Conservation (phyloP, 2,113 vertebrate genomes). For the Caranx melampygus region DNA sequence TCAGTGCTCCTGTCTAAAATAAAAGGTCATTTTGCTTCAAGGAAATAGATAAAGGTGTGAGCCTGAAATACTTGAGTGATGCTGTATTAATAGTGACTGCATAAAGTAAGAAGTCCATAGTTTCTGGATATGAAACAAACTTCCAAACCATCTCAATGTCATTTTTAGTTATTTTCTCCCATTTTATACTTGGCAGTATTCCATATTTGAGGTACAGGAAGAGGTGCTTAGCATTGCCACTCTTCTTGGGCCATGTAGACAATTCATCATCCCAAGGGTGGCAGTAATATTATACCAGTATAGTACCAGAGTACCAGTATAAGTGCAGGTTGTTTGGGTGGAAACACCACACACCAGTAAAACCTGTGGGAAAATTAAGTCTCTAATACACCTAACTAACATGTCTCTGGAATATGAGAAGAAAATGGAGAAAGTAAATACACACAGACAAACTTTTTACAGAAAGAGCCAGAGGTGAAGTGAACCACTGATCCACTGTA, state of each 20-base stretch:
- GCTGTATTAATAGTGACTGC: not conserved
- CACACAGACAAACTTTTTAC: constrained; percentile 21
- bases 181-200: constrained; percentile 6
- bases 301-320: not conserved
- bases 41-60: not conserved
- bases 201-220: constrained; percentile 6
- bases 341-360: not conserved
- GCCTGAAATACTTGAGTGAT: not conserved
- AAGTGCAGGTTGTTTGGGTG: not conserved
- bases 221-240: constrained; percentile 5
- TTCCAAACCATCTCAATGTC: constrained; percentile 6
- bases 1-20: not conserved
- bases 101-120: not conserved
- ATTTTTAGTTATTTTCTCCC: constrained; percentile 20
- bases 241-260: not conserved
- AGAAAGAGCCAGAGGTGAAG: constrained; percentile 27
- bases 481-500: constrained; percentile 4
- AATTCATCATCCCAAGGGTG: not conserved
- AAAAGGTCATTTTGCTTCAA: not conserved
- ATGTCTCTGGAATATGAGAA: constrained; percentile 11
- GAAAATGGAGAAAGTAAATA: constrained; percentile 22
- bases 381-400: constrained; percentile 12
- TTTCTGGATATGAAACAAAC: constrained; percentile 8
- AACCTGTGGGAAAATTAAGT: not conserved
- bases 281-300: not conserved